Conservation (phyloP, 2,113 vertebrate genomes). For the Nothoprocta perdicaria region DNA sequence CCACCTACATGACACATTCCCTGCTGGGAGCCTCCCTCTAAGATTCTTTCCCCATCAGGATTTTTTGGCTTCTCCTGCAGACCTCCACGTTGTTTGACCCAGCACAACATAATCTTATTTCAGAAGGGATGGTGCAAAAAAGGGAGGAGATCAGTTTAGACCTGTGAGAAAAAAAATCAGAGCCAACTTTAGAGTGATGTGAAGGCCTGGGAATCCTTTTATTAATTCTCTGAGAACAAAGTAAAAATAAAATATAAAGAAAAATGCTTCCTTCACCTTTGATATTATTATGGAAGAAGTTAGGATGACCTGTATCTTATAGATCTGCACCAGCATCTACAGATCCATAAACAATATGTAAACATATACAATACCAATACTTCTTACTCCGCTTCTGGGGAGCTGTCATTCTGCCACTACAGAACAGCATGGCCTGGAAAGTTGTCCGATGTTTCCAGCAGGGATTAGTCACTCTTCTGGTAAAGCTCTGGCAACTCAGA, state of each 20-base stretch:
- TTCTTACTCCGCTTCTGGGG: not conserved
- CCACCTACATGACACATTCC: not conserved
- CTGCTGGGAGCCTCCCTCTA: not conserved
- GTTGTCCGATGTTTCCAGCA: constrained; percentile 33
- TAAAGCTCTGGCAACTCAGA: constrained; percentile 54
- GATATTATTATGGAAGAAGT: not conserved
- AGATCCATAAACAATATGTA: too few species aligned
- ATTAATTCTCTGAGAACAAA: not conserved
- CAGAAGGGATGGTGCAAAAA: not conserved
- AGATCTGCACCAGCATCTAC: too few species aligned
- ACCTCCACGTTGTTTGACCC: not conserved
- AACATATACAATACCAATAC: not conserved
- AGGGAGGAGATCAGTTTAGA: not conserved
- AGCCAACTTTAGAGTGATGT: not conserved
- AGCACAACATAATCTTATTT: not conserved
- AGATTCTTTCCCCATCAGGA: not conserved
- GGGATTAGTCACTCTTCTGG: constrained; percentile 67
- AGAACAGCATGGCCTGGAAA: constrained; percentile 25
- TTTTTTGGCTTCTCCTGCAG: not conserved
- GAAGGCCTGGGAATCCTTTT: accelerated
- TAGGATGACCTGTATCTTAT: not conserved
- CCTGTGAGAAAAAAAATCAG: not conserved
- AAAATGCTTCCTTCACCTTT: not conserved
- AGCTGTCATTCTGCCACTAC: not conserved
- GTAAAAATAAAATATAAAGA: not conserved